Base-by-base conservation (phyloP, 2,113 vertebrate genomes). In the Hiodon tergisus region DNA sequence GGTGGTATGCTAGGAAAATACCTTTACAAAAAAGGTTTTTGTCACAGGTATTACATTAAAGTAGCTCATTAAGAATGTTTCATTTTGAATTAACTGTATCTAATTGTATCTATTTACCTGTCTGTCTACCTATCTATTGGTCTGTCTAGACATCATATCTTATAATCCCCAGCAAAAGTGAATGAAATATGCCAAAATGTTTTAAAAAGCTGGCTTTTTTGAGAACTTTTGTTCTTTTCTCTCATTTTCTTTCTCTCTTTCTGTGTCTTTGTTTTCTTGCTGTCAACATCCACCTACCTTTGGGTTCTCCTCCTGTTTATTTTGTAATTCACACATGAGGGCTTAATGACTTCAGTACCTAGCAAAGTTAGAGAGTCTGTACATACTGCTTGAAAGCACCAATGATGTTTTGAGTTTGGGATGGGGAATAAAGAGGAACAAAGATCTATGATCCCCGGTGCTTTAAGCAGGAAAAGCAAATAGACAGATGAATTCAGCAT, bases 41-140 rank as follows among this genome's bases (percentile, higher is more conserved):
- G 72, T 60, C 62, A 83, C 83, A 83, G 87, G 78, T 81, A 77
- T 86, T 82, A 71, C 71, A 78, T 83, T 63, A 71, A 81, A 76
- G 84, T 87, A 88, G 85, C 86, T 90, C 86, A 86, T 85, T 76
- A 81, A 81, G 83, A 81, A 84, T 79, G 79, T 86, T 83, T 83
- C 78, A 69, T 86, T 78, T 81, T 66, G 79, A 74, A 84, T 82
- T 85, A 84, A 80, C 83, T 83, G 80, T 82, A 72, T 76, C 75
- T 80, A 76, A 86, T 70, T 81, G 79, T 86, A 81, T 69, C 78
- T 84, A 76, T 85, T 79, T 73, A 80, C 71, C 76, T 75, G 81
- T 84, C 80, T 72, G 74, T 83, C 76, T 79, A 80, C 83, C 82
- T 78, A 76, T 80, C 73, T 83, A 60, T 87, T 84, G 79, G 82